Evolutionary conservation across 2,888 invertebrate species (phyloP).

Genomic region (Cheilosia grossa): DNA sequence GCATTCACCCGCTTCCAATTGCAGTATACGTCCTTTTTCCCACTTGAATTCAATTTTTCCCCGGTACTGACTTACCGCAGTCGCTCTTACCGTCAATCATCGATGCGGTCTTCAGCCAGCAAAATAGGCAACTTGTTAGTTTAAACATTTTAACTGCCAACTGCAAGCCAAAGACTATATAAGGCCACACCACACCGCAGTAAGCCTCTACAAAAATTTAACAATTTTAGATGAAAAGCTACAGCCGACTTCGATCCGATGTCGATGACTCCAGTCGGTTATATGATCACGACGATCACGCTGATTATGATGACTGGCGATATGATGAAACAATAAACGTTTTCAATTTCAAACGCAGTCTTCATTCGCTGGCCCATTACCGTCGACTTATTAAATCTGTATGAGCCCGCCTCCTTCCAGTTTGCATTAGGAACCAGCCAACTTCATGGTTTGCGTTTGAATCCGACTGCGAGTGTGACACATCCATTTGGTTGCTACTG

Average conservation of each 20-base stretch:
- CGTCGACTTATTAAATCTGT: conserved; percentile 34
- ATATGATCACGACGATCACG: conserved; percentile 17
- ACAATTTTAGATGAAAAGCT: conserved; percentile 47
- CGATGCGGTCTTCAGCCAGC: conserved; percentile 30
- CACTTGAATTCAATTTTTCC: conserved; percentile 26
- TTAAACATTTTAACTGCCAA: conserved; percentile 50
- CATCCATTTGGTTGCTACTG: conserved; percentile 48
- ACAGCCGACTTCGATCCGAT: conserved; percentile 1
- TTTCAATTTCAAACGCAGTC: conserved; percentile 68
- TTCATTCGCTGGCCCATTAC: conserved; percentile 40
- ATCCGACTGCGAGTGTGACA: conserved; percentile 50
- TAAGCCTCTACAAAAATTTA: conserved; percentile 29
- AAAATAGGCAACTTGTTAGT: conserved; percentile 31
- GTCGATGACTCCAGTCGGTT: conserved; percentile 53
- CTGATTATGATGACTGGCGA: conserved; percentile 3
- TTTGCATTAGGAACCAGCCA: conserved; percentile 4
- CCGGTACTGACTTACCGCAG: conserved; percentile 28
- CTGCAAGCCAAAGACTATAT: conserved; percentile 21
- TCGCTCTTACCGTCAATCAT: conserved; percentile 26
- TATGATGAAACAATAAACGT: conserved; percentile 54
- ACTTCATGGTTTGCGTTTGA: conserved; percentile 36
- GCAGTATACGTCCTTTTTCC: conserved; percentile 1
- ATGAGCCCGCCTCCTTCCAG: conserved; percentile 12
- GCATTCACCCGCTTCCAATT: neutral
- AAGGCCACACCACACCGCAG: conserved; percentile 18